Conservation (phyloP, 1,140 invertebrate species). For the Calycopis cecrops region DNA sequence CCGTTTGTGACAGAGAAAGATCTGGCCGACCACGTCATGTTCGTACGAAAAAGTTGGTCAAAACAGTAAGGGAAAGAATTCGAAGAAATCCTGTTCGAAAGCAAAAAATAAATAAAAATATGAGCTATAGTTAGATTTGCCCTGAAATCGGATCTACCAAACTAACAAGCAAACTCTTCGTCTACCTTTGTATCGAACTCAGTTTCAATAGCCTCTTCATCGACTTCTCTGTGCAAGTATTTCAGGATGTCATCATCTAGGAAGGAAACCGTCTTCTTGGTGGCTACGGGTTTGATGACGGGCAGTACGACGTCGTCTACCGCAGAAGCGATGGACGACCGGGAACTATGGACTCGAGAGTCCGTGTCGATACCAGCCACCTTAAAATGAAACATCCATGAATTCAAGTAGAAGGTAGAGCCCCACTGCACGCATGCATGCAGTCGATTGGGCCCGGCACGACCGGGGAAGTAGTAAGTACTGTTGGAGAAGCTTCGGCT, state of each 20-base stretch:
- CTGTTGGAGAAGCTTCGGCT: too few species aligned
- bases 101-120: too few species aligned
- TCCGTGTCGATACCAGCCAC: slow-evolving; percentile 75
- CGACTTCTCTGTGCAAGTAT: slow-evolving; percentile 79
- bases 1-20: too few species aligned
- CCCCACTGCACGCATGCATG: too few species aligned
- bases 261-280: slow-evolving; percentile 68
- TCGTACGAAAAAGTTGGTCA: too few species aligned
- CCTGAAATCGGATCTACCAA: too few species aligned
- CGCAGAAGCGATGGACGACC: slow-evolving; percentile 67
- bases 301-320: slow-evolving; percentile 41
- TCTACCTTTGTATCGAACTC: slow-evolving; percentile 80
- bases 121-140: too few species aligned
- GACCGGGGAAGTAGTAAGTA: too few species aligned
- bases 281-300: slow-evolving; percentile 32
- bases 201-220: slow-evolving; percentile 79
- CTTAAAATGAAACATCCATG: slow-evolving; percentile 32
- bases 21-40: too few species aligned
- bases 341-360: slow-evolving; percentile 75
- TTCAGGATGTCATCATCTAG: slow-evolving; percentile 79
- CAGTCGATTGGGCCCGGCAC: too few species aligned
- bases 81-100: too few species aligned
- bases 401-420: neutral
- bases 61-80: too few species aligned
- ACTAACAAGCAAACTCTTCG: neutral